Evolutionary conservation across 2,888 invertebrate genomes (phyloP).

Genomic region (Thyatira batis): DNA sequence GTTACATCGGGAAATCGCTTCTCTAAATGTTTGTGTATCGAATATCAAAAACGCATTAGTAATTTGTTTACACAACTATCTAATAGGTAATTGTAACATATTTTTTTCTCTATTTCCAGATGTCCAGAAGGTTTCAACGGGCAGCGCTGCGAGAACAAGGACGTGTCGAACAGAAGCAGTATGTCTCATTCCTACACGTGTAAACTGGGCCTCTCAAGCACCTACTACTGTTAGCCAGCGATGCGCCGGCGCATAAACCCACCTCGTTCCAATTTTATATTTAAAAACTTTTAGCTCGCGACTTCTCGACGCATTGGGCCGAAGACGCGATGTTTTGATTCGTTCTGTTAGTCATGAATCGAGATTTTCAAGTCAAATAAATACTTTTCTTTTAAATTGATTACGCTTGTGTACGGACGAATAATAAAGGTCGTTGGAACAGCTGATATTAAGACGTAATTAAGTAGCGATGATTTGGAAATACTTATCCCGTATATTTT

Average conservation of each 20-base stretch:
- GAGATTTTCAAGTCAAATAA: slow-evolving; percentile 19
- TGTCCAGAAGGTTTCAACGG: slow-evolving; percentile 91
- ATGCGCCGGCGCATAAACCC: slow-evolving; percentile 65
- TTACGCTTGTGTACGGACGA: slow-evolving; percentile 9
- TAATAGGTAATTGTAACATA: background rate
- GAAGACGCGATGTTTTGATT: slow-evolving; percentile 46
- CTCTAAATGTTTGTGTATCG: background rate
- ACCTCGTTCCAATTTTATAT: slow-evolving; percentile 72
- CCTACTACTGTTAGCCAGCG: slow-evolving; percentile 88
- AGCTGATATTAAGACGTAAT: background rate
- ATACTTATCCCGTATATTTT: background rate
- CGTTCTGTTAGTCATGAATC: slow-evolving; percentile 27
- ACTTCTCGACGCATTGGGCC: slow-evolving; percentile 47
- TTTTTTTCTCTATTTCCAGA: slow-evolving; percentile 78
- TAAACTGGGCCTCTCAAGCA: slow-evolving; percentile 89
- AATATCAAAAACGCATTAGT: background rate
- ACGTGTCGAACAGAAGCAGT: slow-evolving; percentile 88
- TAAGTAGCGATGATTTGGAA: background rate
- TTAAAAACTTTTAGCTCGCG: slow-evolving; percentile 54
- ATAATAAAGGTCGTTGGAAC: background rate
- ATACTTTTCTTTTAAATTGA: slow-evolving; percentile 21
- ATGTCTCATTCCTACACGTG: slow-evolving; percentile 90
- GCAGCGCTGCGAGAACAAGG: slow-evolving; percentile 90
- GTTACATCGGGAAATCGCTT: no score
- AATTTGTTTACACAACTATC: background rate